Conservation (phyloP, 53 echinoderm and acorn worm species). For the Antedon mediterranea region DNA sequence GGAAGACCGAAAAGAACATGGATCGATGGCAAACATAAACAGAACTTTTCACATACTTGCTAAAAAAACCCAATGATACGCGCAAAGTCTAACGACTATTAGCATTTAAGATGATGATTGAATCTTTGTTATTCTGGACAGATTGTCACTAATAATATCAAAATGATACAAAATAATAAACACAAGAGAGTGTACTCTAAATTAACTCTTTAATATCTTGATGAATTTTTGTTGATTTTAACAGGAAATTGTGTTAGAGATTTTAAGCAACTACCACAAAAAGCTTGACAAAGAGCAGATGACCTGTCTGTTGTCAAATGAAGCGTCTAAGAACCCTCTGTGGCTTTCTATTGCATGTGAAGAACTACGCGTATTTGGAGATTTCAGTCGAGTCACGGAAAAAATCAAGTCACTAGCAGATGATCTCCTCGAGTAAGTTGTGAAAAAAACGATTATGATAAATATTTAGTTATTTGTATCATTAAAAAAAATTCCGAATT, state of each 20-base stretch:
- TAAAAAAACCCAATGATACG: too few relatives aligned
- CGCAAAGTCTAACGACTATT: too few relatives aligned
- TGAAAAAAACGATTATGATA: too few relatives aligned
- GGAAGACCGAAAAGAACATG: too few relatives aligned
- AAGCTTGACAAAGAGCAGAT: constrained; percentile 77
- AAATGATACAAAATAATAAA: neutral
- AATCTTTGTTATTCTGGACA: neutral
- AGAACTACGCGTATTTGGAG: constrained; percentile 81
- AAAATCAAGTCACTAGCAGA: constrained; percentile 71
- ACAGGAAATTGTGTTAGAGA: constrained; percentile 76
- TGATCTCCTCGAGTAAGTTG: constrained; percentile 66
- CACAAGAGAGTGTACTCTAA: neutral
- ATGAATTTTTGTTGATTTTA: constrained; percentile 3
- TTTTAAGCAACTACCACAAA: constrained; percentile 74
- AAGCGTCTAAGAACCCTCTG: constrained; percentile 85
- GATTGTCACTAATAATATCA: neutral
- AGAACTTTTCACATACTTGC: too few relatives aligned
- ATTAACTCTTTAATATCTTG: neutral
- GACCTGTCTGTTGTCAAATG: constrained; percentile 61
- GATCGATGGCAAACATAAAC: too few relatives aligned
- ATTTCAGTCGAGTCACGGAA: constrained; percentile 53
- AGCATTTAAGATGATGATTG: too few relatives aligned
- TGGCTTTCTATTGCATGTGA: constrained; percentile 94
- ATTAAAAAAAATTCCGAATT: too few relatives aligned
- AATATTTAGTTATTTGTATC: too few relatives aligned